phyloP scores from a whole-genome alignment of 2,888 invertebrate species.

The Mythimna impura region DNA sequence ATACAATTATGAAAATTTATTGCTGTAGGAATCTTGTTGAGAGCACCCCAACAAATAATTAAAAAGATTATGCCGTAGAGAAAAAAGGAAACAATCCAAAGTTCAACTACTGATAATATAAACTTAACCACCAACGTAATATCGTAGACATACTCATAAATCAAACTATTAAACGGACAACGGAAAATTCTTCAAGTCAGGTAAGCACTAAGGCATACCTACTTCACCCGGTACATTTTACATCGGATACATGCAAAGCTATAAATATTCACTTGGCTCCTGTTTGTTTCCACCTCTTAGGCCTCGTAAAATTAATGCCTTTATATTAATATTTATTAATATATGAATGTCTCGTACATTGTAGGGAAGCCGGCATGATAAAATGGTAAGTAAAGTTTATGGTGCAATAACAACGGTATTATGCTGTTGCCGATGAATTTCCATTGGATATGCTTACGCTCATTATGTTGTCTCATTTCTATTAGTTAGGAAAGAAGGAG shows the following conservation, averaged over 20 bases:
- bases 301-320: slow-evolving; percentile 87
- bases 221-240: slow-evolving; percentile 73
- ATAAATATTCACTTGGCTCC: slow-evolving; percentile 87
- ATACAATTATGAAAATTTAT: not conserved
- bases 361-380: slow-evolving; percentile 82
- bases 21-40: not conserved
- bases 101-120: not conserved
- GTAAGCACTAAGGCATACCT: slow-evolving; percentile 67
- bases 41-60: not conserved
- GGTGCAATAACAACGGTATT: slow-evolving; percentile 82
- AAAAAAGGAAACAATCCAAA: not conserved
- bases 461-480: slow-evolving; percentile 65
- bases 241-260: slow-evolving; percentile 79
- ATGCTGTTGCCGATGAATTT: slow-evolving; percentile 78
- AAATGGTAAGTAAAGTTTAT: slow-evolving; percentile 87
- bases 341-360: slow-evolving; percentile 78
- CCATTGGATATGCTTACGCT: slow-evolving; percentile 69
- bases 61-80: not conserved
- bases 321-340: slow-evolving; percentile 89
- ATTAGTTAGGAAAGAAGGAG: slow-evolving; percentile 52
- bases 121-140: slow-evolving; percentile 45
- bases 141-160: slow-evolving; percentile 63
- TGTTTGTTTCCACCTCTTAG: slow-evolving; percentile 86
- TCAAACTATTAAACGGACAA: slow-evolving; percentile 69
- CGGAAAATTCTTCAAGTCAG: slow-evolving; percentile 64